Base-by-base conservation (phyloP, 2,888 invertebrate genomes). In the Congeria kusceri region DNA sequence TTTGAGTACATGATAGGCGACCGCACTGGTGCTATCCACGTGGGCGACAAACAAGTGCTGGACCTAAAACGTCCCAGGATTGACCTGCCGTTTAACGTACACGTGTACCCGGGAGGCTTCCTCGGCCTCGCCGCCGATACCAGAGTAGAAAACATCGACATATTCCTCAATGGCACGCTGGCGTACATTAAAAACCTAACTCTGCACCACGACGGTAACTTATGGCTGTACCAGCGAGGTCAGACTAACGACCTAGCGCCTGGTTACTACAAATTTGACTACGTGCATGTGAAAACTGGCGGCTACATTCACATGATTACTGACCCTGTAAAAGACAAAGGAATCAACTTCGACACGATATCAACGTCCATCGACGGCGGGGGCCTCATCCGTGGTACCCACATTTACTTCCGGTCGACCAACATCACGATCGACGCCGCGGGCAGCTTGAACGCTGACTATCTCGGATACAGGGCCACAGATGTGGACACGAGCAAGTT, bases 1-100 rank as follows among this genome's bases (percentile, higher is more conserved):
- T 90, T 90, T 39, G 68, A 80, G 25, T 84, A 88, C 77, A 89
- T 89, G 88, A 90, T 90, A 27, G 89, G 90, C 20, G 90, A 90
- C 74, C 68, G 90, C 23, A 84, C 88, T 1, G 90, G 90, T 1
- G 86, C 87, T 9, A 75, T 90, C 5, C 90, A 90, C 64, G 77
- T 90, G 3, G 89, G 89, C 15, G 44, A 68, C 11, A 72, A 80
- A 15, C 89, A 89, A 77, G 73, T 77, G n/a, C 86, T 89, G 89
- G 88, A 88, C 61, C 78, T 90, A 23, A 32, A 83, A n/a, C 68
- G 88, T 32, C 72, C 63, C 9, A 62, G 62, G n/a, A 88, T 90
- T 44, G 90, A 90, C 64, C 84, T 90, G 1, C 90, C 90, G n/a
- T n/a, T n/a, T n/a, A n/a, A n/a, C n/a, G n/a, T n/a, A n/a, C n/a